These are phyloP conservation scores for Strix aluco DNA, from an alignment of 2,113 vertebrate species.

Conservation along the genomic window DNA sequence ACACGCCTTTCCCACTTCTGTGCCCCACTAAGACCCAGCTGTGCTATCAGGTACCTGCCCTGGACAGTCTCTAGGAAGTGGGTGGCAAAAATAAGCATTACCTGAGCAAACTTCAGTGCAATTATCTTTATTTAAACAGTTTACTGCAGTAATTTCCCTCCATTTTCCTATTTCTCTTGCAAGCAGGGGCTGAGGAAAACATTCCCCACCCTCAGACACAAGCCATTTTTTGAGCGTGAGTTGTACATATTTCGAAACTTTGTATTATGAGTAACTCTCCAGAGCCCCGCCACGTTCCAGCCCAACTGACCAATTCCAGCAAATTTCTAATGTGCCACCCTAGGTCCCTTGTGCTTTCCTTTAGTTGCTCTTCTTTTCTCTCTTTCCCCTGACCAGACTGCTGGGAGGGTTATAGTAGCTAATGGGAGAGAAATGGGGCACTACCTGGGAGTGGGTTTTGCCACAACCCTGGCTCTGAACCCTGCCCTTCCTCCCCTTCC, in stretches of 20 bases:
- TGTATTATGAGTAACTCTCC: conserved; percentile 30
- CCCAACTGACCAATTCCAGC: not conserved
- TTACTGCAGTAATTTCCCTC: not conserved
- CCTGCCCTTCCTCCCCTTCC: not conserved
- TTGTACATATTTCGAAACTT: conserved; percentile 45
- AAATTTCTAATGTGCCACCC: not conserved
- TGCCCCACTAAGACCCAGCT: not conserved
- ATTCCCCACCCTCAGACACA: conserved; percentile 2
- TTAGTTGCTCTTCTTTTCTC: not conserved
- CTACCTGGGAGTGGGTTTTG: accelerated
- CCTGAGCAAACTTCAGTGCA: not conserved
- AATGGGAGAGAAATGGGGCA: not conserved
- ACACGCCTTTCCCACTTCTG: not conserved
- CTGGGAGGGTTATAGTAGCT: not conserved
- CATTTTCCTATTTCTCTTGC: not conserved
- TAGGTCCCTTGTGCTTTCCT: not conserved
- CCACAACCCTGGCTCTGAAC: not conserved
- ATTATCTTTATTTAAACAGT: not conserved
- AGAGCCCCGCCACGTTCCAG: not conserved
- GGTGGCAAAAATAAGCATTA: not conserved
- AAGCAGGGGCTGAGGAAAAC: conserved; percentile 6
- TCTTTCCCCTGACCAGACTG: not conserved
- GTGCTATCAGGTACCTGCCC: not conserved
- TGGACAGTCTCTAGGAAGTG: not conserved
- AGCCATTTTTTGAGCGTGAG: conserved; percentile 19